Evolutionary conservation across 2,113 vertebrate species (phyloP).

Genomic region (Hylia prasina): DNA sequence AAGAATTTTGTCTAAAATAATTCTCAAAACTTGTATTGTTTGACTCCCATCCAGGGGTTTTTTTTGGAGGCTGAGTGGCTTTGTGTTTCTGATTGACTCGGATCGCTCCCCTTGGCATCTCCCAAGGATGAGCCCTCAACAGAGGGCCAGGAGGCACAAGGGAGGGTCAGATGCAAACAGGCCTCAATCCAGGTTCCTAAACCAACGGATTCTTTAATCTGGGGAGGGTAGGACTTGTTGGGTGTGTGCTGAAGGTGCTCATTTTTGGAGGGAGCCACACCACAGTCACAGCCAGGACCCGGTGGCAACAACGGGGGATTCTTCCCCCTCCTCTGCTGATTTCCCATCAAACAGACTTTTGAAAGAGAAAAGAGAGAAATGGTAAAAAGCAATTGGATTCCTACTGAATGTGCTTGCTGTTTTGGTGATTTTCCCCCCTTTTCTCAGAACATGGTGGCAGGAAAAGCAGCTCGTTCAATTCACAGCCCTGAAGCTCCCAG

Average conservation of each 20-base stretch:
- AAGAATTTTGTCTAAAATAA: constrained; percentile 26
- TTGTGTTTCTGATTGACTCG: neutral
- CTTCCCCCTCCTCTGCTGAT: neutral
- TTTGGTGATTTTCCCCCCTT: neutral
- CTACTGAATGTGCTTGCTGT: neutral
- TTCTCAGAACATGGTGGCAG: neutral
- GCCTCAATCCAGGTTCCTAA: fast-evolving
- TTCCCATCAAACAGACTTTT: neutral
- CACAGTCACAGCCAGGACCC: fast-evolving
- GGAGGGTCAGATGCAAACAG: neutral
- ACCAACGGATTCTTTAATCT: fast-evolving
- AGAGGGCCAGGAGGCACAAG: neutral
- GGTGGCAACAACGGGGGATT: neutral
- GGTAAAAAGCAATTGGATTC: neutral
- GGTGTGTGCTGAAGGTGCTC: fast-evolving
- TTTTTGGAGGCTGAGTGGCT: neutral
- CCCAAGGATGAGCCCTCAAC: neutral
- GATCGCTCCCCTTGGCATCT: neutral
- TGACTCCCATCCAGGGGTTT: neutral
- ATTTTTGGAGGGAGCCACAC: neutral
- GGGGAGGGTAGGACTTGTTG: neutral
- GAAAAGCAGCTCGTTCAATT: neutral
- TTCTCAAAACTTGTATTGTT: neutral
- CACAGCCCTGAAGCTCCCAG: neutral
- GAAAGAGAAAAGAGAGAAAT: neutral